Conservation (phyloP, 2,797 vertebrate species). For the Mareca penelope region DNA sequence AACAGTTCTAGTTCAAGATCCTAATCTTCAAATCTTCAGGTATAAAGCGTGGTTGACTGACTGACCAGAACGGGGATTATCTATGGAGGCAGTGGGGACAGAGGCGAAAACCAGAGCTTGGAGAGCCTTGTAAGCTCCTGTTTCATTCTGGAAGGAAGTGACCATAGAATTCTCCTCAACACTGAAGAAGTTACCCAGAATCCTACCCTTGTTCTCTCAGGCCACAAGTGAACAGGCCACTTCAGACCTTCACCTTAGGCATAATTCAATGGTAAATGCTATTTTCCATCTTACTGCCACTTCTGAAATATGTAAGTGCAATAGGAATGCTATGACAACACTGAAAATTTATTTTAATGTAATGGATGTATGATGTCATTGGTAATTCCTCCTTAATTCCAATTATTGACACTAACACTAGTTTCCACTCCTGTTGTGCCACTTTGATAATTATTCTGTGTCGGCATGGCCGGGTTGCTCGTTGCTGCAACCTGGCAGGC, state of each 20-base stretch:
- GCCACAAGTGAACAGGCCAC: background rate
- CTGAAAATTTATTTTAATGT: background rate
- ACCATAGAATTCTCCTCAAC: background rate
- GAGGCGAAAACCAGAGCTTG: background rate
- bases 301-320: accelerated
- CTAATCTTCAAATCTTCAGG: background rate
- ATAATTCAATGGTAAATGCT: background rate
- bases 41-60: background rate
- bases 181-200: background rate
- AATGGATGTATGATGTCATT: background rate
- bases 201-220: background rate
- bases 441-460: background rate
- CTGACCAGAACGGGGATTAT: background rate
- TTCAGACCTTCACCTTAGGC: background rate
- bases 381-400: background rate
- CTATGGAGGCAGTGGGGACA: accelerated
- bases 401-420: accelerated
- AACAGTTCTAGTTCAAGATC: background rate
- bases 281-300: background rate
- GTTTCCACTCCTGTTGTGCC: background rate
- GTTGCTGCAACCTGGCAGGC: background rate
- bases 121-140: background rate
- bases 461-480: background rate
- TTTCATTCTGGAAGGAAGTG: background rate
- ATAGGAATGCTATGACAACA: background rate